Evolutionary conservation across 2,888 invertebrate genomes (phyloP).

Genomic region (Desoria tigrina): DNA sequence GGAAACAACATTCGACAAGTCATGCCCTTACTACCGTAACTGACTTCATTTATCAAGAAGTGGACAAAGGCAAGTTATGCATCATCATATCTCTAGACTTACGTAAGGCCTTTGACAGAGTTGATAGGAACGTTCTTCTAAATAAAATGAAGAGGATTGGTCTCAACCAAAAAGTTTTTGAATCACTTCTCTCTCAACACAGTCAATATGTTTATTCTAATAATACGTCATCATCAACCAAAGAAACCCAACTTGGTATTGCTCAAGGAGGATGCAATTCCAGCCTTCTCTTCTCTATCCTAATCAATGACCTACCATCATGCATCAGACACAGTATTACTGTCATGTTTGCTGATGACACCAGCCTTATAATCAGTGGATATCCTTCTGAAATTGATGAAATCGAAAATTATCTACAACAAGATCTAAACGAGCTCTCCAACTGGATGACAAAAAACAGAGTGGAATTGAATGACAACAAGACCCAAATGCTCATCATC

Average conservation of each 20-base stretch:
- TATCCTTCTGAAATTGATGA: too few relatives aligned
- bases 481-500: too few relatives aligned
- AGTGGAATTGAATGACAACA: too few relatives aligned
- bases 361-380: neutral
- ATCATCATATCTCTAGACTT: slow-evolving; percentile 20
- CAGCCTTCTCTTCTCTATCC: slow-evolving; percentile 4
- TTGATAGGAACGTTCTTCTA: slow-evolving; percentile 8
- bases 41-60: neutral
- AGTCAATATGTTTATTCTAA: neutral
- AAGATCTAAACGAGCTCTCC: too few relatives aligned
- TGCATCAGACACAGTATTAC: neutral
- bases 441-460: too few relatives aligned
- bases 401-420: too few relatives aligned
- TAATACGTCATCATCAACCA: neutral
- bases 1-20: slow-evolving; percentile 19
- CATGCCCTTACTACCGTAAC: slow-evolving; percentile 13
- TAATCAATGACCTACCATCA: slow-evolving; percentile 16
- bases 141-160: neutral
- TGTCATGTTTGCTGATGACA: slow-evolving; percentile 23
- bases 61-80: neutral
- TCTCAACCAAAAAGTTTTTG: neutral
- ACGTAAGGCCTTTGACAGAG: slow-evolving; percentile 25
- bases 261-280: slow-evolving; percentile 14
- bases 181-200: neutral
- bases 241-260: slow-evolving; percentile 4